These are phyloP conservation scores for Pseudochirops cupreus DNA, from an alignment of 2,797 vertebrate genomes.

Conservation along the genomic window DNA sequence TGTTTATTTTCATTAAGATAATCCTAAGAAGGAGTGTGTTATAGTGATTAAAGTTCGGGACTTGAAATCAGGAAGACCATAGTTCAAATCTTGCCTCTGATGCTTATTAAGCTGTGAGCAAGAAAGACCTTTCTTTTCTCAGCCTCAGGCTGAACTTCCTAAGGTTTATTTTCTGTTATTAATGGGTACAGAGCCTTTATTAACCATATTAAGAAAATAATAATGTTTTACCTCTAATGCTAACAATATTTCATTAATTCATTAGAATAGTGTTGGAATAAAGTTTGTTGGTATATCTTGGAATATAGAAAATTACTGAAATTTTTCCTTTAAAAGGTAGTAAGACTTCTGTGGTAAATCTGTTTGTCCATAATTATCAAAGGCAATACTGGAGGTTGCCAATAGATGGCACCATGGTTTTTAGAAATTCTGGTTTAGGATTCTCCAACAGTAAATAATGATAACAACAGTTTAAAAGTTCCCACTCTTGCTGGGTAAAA, in stretches of 20 bases:
- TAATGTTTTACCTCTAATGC: not conserved
- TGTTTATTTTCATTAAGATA: not conserved
- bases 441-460: slow-evolving; percentile 50
- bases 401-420: slow-evolving; percentile 76
- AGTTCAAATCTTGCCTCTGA: not conserved
- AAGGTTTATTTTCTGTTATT: not conserved
- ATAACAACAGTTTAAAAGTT: slow-evolving; percentile 31
- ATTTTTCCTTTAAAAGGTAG: slow-evolving; percentile 36
- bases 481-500: not conserved
- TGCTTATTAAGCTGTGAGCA: not conserved
- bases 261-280: not conserved
- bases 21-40: not conserved
- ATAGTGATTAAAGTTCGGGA: not conserved
- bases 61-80: not conserved
- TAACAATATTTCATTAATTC: not conserved
- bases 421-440: slow-evolving; percentile 71
- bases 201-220: not conserved
- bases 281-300: not conserved
- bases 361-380: not conserved
- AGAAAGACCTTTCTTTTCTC: not conserved
- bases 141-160: not conserved
- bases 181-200: not conserved
- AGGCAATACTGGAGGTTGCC: slow-evolving; percentile 76
- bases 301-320: not conserved
- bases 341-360: not conserved